A percentile compares a stretch with the other conserved stretches of the same genome.
Evolutionary conservation across 2,113 vertebrate species (phyloP).

Genomic region (Odocoileus hemionus): DNA sequence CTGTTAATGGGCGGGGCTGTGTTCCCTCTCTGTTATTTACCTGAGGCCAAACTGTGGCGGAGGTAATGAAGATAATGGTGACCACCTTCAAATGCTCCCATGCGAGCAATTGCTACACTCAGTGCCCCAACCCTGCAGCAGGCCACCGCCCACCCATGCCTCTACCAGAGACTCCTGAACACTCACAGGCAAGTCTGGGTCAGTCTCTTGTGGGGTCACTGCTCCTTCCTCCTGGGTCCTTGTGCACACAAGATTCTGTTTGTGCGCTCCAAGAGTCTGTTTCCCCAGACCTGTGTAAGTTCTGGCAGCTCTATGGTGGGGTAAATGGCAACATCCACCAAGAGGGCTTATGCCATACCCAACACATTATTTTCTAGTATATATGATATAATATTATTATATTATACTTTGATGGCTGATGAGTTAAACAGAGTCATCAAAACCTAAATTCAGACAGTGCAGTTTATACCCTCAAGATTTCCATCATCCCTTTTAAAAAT

Average conservation of each 20-base stretch:
- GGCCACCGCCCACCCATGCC: not conserved
- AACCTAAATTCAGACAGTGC: not conserved
- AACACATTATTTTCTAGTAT: not conserved
- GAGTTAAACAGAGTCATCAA: not conserved
- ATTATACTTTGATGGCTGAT: not conserved
- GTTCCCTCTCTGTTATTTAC: not conserved
- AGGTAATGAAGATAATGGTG: not conserved
- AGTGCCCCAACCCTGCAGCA: not conserved
- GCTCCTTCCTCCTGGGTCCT: not conserved
- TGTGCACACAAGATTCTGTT: not conserved
- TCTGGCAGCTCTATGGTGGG: not conserved
- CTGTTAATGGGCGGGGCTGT: rapidly evolving
- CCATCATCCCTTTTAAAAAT: not conserved
- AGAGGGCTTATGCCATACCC: not conserved
- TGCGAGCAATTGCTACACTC: not conserved
- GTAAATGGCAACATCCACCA: not conserved
- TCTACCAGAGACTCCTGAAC: not conserved
- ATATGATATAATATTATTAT: not conserved
- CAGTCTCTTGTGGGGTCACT: not conserved
- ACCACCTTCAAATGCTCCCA: not conserved
- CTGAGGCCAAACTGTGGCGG: not conserved
- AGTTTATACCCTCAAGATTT: not conserved
- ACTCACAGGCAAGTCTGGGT: not conserved
- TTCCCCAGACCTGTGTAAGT: not conserved
- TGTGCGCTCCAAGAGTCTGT: not conserved